phyloP scores from a whole-genome alignment of 1,140 invertebrate species.

The Meloidogyne exigua region DNA sequence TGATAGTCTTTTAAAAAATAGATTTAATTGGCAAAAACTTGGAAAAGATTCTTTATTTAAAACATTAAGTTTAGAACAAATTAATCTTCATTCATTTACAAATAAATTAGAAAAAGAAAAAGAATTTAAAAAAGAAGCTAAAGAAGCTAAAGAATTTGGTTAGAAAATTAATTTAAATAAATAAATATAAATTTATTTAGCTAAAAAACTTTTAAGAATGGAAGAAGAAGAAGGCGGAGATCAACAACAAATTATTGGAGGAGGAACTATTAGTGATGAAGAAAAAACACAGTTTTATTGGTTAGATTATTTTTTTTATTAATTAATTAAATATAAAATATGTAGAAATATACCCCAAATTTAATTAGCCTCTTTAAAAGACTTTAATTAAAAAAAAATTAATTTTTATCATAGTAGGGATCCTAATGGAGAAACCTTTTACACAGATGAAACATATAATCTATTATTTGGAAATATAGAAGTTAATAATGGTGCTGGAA shows the following conservation, averaged over 20 bases:
- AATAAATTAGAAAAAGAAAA: not conserved
- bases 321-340: too few species aligned
- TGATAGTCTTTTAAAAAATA: not conserved
- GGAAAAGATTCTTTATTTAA: constrained; percentile 45
- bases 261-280: constrained; percentile 8
- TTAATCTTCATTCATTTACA: not conserved
- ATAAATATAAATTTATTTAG: not conserved
- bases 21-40: constrained; percentile 39
- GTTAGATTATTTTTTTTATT: not conserved
- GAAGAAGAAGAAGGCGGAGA: not conserved
- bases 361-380: too few species aligned
- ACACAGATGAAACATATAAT: constrained; percentile 42
- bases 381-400: not conserved
- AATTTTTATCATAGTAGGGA: constrained; percentile 42
- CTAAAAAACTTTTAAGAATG: not conserved
- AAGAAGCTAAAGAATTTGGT: not conserved
- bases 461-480: constrained; percentile 55
- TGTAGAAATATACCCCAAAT: too few species aligned
- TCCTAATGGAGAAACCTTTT: constrained; percentile 55
- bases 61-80: constrained; percentile 34
- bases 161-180: not conserved
- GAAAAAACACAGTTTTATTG: constrained; percentile 7
- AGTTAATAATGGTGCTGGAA: constrained; percentile 32
- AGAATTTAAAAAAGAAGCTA: not conserved
- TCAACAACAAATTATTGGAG: not conserved